Conservation (phyloP, 2,797 vertebrate species). For the Eidolon dupreanum region DNA sequence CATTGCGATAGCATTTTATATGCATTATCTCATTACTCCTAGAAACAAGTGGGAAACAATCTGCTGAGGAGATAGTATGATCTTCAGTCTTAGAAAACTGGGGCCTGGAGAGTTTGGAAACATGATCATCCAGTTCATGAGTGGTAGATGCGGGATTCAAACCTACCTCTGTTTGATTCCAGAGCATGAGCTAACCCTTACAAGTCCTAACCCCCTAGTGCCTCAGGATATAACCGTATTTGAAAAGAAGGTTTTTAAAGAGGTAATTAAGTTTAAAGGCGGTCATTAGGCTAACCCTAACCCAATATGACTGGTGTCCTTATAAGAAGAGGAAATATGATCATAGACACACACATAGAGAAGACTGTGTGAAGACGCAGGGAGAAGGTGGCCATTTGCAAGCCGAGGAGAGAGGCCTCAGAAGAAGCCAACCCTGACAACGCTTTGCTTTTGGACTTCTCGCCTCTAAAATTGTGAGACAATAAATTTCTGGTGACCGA, state of each 20-base stretch:
- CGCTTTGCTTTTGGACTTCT: not conserved
- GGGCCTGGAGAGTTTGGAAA: not conserved
- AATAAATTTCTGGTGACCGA: conserved; percentile 5
- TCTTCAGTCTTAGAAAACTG: not conserved
- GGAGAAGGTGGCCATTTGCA: not conserved
- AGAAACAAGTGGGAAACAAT: not conserved
- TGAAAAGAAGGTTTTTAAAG: not conserved
- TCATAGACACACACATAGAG: not conserved
- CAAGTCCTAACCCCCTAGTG: not conserved
- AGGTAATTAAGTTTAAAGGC: not conserved
- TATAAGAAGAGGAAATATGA: not conserved
- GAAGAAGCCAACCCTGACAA: not conserved
- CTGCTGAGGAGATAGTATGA: not conserved
- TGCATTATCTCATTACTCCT: not conserved
- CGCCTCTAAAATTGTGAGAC: not conserved
- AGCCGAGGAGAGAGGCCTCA: not conserved
- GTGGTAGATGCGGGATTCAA: not conserved
- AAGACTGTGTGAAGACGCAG: not conserved
- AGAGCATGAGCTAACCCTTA: not conserved
- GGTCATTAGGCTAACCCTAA: not conserved
- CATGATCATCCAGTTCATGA: not conserved
- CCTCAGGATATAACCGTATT: not conserved
- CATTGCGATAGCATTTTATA: not conserved
- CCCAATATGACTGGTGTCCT: not conserved
- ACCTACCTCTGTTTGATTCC: not conserved